A percentile compares a stretch with the other conserved stretches of the same genome.
These are phyloP conservation scores for Choristoneura rosaceana DNA, from an alignment of 2,888 invertebrate genomes.

Conservation along the genomic window DNA sequence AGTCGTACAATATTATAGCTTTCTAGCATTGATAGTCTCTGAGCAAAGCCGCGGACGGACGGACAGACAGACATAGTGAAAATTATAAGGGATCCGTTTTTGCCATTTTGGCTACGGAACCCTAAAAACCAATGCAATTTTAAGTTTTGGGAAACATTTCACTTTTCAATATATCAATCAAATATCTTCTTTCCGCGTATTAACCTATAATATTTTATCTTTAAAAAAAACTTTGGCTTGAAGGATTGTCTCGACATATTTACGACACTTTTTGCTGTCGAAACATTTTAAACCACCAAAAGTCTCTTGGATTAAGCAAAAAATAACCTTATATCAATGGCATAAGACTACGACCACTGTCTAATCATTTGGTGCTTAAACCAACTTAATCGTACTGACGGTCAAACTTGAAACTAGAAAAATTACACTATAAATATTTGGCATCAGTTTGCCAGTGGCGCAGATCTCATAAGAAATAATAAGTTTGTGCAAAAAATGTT, in stretches of 20 bases:
- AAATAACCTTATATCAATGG: not conserved
- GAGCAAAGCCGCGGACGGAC: no score
- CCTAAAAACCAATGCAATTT: not conserved
- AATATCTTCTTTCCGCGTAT: constrained; percentile 18
- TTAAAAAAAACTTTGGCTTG: constrained; percentile 57
- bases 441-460: not conserved
- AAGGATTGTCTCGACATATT: constrained; percentile 67
- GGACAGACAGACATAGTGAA: no score
- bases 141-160: not conserved
- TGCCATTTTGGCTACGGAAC: no score
- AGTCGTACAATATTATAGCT: no score
- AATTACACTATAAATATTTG: not conserved
- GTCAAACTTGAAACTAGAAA: not conserved
- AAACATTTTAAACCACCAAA: not conserved
- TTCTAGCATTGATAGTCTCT: no score
- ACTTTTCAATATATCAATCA: constrained; percentile 7
- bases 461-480: not conserved
- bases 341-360: not conserved
- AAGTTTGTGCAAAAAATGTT: constrained; percentile 16
- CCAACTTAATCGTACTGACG: constrained; percentile 4
- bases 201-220: constrained; percentile 22
- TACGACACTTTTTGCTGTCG: constrained; percentile 62
- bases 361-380: not conserved
- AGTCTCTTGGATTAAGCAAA: not conserved
- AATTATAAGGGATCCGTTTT: no score